These are phyloP conservation scores for Mythimna impura DNA, from an alignment of 2,888 invertebrate genomes.

Conservation along the genomic window DNA sequence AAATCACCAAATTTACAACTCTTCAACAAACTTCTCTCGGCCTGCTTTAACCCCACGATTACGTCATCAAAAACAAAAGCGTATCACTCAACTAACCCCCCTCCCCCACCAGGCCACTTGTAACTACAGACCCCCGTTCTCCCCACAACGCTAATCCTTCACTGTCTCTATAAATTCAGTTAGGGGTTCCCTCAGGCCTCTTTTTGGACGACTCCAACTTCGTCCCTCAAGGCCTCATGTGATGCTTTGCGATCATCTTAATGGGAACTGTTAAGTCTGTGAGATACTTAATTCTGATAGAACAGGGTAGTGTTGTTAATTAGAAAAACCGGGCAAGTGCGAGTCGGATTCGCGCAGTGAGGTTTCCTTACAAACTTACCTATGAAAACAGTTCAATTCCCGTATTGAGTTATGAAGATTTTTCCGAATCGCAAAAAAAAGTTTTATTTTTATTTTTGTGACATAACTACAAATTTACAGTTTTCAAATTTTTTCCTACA, in stretches of 20 bases:
- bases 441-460: too few relatives aligned
- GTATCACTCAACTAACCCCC: constrained; percentile 33
- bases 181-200: constrained; percentile 42
- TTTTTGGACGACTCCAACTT: constrained; percentile 31
- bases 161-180: constrained; percentile 50
- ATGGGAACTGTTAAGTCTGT: constrained; percentile 4
- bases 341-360: too few relatives aligned
- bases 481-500: too few relatives aligned
- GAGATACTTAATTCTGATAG: background rate
- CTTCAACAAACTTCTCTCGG: constrained; percentile 22
- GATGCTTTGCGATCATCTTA: constrained; percentile 25
- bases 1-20: constrained; percentile 23
- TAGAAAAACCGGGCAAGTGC: too few relatives aligned
- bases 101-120: background rate
- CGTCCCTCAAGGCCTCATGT: constrained; percentile 7
- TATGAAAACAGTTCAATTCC: too few relatives aligned
- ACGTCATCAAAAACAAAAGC: constrained; percentile 38
- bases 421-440: too few relatives aligned
- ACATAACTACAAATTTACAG: too few relatives aligned
- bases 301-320: background rate
- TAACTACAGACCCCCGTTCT: background rate
- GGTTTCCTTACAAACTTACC: too few relatives aligned
- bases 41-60: constrained; percentile 4
- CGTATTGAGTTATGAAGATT: too few relatives aligned
- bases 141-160: constrained; percentile 43